These are phyloP conservation scores for Platichthys flesus DNA, from an alignment of 2,113 vertebrate species.

Conservation along the genomic window DNA sequence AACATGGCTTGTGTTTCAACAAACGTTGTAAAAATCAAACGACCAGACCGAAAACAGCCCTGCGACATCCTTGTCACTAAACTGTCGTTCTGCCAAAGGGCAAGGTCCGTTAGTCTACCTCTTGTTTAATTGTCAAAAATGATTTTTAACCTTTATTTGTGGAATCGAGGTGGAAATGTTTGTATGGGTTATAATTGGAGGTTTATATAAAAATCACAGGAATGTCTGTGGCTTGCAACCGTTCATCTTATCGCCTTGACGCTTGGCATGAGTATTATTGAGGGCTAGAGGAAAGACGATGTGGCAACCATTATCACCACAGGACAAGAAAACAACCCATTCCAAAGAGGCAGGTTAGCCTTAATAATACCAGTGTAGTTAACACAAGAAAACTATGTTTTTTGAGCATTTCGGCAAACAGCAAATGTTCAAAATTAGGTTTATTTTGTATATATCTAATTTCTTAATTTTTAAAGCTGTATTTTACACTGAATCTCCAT, in stretches of 20 bases:
- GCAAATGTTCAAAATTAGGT: too few species aligned
- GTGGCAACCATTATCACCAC: background rate
- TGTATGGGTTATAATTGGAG: too few species aligned
- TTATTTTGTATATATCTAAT: background rate
- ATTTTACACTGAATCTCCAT: background rate
- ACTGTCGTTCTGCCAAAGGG: background rate
- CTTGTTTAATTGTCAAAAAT: background rate
- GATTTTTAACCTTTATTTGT: background rate
- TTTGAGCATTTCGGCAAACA: too few species aligned
- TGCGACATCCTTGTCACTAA: background rate
- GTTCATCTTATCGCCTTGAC: background rate
- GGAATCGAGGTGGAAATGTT: background rate
- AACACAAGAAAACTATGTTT: too few species aligned
- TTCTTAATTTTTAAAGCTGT: background rate
- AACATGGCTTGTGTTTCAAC: conserved; percentile 36
- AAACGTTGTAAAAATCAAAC: background rate
- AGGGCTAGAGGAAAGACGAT: background rate
- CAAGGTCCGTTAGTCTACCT: background rate
- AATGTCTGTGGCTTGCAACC: background rate
- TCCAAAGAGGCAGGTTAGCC: too few species aligned
- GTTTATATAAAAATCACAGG: too few species aligned
- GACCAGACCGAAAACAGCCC: background rate
- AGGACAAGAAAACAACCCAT: too few species aligned
- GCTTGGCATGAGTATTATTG: background rate
- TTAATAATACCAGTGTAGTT: too few species aligned